Base-by-base conservation (phyloP, 2,888 invertebrate genomes). In the Macaria notata region DNA sequence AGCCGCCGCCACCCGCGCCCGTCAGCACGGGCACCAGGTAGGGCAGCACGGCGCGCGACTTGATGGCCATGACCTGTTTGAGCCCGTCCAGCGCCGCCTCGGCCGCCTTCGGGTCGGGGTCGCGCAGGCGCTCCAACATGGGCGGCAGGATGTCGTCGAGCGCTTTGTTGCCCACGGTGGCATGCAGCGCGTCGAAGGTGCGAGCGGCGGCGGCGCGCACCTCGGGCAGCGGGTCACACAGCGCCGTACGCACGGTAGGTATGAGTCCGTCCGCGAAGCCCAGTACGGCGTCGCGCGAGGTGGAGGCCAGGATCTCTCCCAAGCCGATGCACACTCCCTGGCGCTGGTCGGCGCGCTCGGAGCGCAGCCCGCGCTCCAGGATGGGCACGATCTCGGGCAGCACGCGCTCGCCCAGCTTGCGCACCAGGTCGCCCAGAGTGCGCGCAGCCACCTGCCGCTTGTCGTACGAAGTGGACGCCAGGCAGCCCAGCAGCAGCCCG, bases 271-370 rank as follows among this genome's bases (percentile, higher is more conserved):
- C 90, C 3, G 90, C 62, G 72, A 90, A 90, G 71, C 97, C 96
- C 45, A 98, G 91, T 48, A 98, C 98, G 94, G 98, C 97, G 76
- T 99, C 99, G 71, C 95, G 95, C 57, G 97, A 98, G 4, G 99
- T 99, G 49, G 98, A 98, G 4, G 96, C 95, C 95, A 99, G 98
- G 75, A 99, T 99, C 93, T 99, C 99, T 0, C 98, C 97, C 38
- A 99, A 93, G 0, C 98, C 99, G 79, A 99, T 98, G 84, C 99
- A 99, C 6, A 99, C 99, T 66, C 99, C 99, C 88, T 99, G 98
- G 9, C 99, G 93, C 91, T 99, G 98, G 88, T 99, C 99, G 0
- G 98, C 92, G 67, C 97, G 95, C 47, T 97, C 96, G 0, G 98
- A 98, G 72, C 96, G 95, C 65, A 99, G 92, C 1, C 99, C 99